Conservation (phyloP, 2,888 invertebrate genomes). For the Apeira syringaria region DNA sequence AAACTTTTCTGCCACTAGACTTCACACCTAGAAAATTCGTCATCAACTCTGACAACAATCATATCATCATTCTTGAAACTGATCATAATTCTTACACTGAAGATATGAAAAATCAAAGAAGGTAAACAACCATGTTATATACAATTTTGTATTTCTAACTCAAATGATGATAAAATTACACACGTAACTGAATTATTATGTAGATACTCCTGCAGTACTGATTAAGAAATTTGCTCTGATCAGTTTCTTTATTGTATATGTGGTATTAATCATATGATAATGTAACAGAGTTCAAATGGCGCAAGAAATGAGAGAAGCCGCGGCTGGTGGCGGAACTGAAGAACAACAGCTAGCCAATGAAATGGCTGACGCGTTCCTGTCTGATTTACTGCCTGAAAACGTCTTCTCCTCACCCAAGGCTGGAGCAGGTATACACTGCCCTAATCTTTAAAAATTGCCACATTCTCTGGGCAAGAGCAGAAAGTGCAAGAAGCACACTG, state of each 20-base stretch:
- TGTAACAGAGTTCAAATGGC: conserved; percentile 95
- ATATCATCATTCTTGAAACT: conserved; percentile 96
- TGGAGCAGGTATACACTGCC: conserved; percentile 82
- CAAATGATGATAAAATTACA: conserved; percentile 70
- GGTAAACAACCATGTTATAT: conserved; percentile 48
- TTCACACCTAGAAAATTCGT: conserved; percentile 98
- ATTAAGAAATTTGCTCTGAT: no score
- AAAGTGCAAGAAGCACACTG: conserved; percentile 56
- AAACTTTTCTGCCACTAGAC: conserved; percentile 95
- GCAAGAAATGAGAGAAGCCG: conserved; percentile 98
- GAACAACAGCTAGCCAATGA: conserved; percentile 98
- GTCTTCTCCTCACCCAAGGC: conserved; percentile 98
- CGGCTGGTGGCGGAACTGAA: conserved; percentile 90
- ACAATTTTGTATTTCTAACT: neutral
- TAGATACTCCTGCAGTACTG: conserved; percentile 79
- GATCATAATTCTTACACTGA: conserved; percentile 99
- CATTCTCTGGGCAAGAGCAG: conserved; percentile 82
- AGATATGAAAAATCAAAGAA: conserved; percentile 95
- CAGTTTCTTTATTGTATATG: no score
- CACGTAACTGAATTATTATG: conserved; percentile 57
- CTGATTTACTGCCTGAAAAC: conserved; percentile 96
- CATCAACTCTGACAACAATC: conserved; percentile 95
- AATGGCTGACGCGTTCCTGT: conserved; percentile 98
- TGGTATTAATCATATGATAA: no score
- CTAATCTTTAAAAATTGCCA: conserved; percentile 44